These are phyloP conservation scores for Halocaridina rubra DNA, from an alignment of 2,888 invertebrate genomes.

Conservation along the genomic window DNA sequence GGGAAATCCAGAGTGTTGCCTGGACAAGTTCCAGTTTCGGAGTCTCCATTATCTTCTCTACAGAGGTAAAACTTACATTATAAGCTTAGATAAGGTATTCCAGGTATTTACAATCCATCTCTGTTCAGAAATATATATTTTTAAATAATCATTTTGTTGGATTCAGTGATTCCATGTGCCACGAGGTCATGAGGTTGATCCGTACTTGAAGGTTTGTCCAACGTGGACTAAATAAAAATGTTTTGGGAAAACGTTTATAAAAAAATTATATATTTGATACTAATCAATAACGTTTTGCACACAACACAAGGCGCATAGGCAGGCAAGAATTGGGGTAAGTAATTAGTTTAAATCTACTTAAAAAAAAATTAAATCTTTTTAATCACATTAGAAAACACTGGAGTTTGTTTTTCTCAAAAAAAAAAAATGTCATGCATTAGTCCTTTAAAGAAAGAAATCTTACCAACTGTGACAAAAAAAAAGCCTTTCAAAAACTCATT, in stretches of 20 bases:
- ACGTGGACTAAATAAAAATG: too few relatives aligned
- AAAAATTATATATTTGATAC: too few relatives aligned
- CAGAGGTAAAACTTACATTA: conserved; percentile 56
- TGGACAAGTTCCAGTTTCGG: conserved; percentile 23
- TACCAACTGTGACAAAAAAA: too few relatives aligned
- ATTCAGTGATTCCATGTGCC: conserved; percentile 14
- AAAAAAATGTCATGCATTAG: neutral
- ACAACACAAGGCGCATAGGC: conserved; percentile 52
- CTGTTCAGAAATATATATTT: too few relatives aligned
- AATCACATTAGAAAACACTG: conserved; percentile 19
- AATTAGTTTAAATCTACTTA: conserved; percentile 16
- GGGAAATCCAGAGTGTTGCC: conserved; percentile 54
- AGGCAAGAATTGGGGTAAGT: conserved; percentile 47
- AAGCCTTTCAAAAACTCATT: too few relatives aligned
- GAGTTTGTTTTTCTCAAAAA: neutral
- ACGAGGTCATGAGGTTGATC: conserved; percentile 53
- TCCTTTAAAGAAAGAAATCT: too few relatives aligned
- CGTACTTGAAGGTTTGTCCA: too few relatives aligned
- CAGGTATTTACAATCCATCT: too few relatives aligned
- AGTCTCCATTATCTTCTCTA: conserved; percentile 52
- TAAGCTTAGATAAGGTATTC: too few relatives aligned
- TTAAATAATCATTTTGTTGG: too few relatives aligned
- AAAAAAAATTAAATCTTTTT: conserved; percentile 10
- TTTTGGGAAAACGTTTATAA: neutral
- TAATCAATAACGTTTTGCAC: conserved; percentile 20